Conservation (phyloP, 1,140 invertebrate species). For the Protaetia brevitarsis region DNA sequence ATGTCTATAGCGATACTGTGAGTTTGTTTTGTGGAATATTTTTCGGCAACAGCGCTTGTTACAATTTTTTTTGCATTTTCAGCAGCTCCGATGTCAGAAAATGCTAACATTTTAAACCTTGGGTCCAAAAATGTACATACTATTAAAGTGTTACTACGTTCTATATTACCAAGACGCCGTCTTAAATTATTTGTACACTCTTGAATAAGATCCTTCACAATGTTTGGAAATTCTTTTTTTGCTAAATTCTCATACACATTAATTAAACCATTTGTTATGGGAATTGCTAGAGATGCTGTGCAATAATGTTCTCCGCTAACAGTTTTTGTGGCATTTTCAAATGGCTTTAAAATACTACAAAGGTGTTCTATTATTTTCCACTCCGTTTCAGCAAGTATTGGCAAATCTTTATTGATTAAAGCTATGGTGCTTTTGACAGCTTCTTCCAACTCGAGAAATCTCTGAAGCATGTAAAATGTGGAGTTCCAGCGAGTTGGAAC, state of each 20-base stretch:
- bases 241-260: slow-evolving; percentile 23
- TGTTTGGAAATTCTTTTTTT: slow-evolving; percentile 10
- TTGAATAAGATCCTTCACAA: slow-evolving; percentile 3
- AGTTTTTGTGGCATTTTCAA: slow-evolving; percentile 35
- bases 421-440: slow-evolving; percentile 31
- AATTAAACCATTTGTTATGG: slow-evolving; percentile 23
- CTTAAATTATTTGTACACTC: slow-evolving; percentile 8
- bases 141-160: slow-evolving; percentile 27
- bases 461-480: slow-evolving; percentile 43
- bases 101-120: slow-evolving; percentile 29
- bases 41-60: not conserved
- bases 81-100: slow-evolving; percentile 10
- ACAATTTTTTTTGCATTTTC: slow-evolving; percentile 26
- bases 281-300: slow-evolving; percentile 35
- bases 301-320: slow-evolving; percentile 36
- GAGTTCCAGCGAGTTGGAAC: slow-evolving; percentile 45
- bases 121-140: slow-evolving; percentile 29
- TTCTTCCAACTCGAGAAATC: slow-evolving; percentile 39
- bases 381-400: slow-evolving; percentile 30
- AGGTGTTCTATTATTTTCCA: slow-evolving; percentile 34
- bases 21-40: not conserved
- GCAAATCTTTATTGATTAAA: slow-evolving; percentile 19
- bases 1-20: not conserved
- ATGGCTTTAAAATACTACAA: slow-evolving; percentile 33
- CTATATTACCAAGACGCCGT: slow-evolving; percentile 22